Conservation (phyloP, 37 sponge, comb jelly and placozoan genomes). For the Tethya wilhelma region DNA sequence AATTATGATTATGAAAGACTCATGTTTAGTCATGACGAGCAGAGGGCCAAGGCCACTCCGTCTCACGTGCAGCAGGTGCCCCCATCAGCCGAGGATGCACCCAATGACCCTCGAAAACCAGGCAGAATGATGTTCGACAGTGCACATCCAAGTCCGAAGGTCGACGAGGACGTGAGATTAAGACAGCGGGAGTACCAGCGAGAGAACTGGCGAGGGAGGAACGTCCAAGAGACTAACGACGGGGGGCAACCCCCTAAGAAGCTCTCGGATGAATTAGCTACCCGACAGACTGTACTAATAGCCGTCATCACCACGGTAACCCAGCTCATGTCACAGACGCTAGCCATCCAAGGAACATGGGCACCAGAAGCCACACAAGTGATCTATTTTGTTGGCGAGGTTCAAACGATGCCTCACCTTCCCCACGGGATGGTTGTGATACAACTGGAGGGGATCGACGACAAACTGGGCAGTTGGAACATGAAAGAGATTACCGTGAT, state of each 20-base stretch:
- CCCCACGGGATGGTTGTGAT: constrained; percentile 62
- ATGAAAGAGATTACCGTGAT: constrained; percentile 36
- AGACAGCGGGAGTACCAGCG: constrained; percentile 19
- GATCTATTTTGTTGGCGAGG: constrained; percentile 51
- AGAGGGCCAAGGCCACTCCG: neutral
- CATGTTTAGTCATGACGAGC: neutral
- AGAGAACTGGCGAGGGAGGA: constrained; percentile 43
- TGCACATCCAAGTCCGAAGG: neutral
- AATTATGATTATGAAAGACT: constrained; percentile 30
- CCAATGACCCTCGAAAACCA: neutral
- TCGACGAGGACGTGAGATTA: neutral
- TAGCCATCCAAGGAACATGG: constrained; percentile 66
- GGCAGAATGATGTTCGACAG: neutral
- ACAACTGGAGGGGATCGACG: constrained; percentile 47
- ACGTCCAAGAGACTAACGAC: constrained; percentile 16
- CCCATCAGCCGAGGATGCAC: neutral
- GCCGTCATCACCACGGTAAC: constrained; percentile 40
- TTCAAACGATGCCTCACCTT: constrained; percentile 16
- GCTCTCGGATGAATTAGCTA: constrained; percentile 35
- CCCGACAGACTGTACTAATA: constrained; percentile 15
- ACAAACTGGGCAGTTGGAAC: constrained; percentile 40
- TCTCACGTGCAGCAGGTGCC: neutral
- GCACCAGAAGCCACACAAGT: constrained; percentile 8
- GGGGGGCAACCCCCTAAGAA: constrained; percentile 4
- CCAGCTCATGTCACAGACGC: constrained; percentile 41